Conservation (phyloP, 2,113 vertebrate genomes). For the Notechis scutatus region DNA sequence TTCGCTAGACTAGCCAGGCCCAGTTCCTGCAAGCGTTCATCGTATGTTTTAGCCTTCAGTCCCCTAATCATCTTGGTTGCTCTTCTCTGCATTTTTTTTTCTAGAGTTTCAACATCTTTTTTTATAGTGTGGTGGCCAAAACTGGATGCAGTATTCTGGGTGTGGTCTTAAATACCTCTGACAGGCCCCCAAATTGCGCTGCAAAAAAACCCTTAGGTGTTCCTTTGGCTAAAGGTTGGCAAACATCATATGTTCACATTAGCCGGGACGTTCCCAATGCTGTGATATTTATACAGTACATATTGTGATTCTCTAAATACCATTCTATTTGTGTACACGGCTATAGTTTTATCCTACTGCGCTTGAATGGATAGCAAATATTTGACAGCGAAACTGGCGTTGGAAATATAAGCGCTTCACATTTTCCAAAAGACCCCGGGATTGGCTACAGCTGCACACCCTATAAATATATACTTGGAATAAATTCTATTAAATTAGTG, state of each 20-base stretch:
- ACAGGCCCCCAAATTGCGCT: background rate
- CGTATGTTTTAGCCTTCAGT: no score
- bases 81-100: no score
- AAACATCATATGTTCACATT: slow-evolving; percentile 23
- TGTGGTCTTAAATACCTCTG: background rate
- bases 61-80: no score
- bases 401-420: background rate
- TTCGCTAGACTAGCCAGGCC: no score
- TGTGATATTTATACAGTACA: background rate
- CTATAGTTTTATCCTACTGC: background rate
- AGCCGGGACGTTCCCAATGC: slow-evolving; percentile 14
- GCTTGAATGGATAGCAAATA: slow-evolving; percentile 1
- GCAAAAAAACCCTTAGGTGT: background rate
- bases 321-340: background rate
- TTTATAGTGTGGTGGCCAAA: no score
- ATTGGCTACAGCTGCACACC: background rate
- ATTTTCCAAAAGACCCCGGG: background rate
- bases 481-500: background rate
- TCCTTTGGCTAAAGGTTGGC: background rate
- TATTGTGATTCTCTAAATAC: slow-evolving; percentile 27
- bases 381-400: background rate
- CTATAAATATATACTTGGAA: background rate
- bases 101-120: no score
- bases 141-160: no score
- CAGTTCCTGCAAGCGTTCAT: no score